phyloP scores from a whole-genome alignment of 35 echinoderm and acorn worm species.

The Stichopus chloronotus region DNA sequence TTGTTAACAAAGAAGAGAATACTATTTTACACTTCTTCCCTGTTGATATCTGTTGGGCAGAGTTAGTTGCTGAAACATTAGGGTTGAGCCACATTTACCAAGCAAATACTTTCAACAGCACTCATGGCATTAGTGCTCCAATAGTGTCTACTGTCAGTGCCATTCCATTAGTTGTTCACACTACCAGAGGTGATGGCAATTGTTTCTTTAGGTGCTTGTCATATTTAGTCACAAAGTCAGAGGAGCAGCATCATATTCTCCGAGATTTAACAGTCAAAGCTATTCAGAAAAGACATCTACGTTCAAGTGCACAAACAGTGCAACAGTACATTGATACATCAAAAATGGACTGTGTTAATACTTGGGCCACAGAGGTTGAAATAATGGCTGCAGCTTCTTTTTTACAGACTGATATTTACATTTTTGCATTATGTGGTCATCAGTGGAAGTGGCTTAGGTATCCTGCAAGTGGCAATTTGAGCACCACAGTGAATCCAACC shows the following conservation, averaged over 20 bases:
- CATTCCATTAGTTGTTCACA: background rate
- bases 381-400: conserved; percentile 47
- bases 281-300: background rate
- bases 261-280: background rate
- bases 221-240: conserved; percentile 28
- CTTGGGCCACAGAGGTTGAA: conserved; percentile 56
- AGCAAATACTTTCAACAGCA: background rate
- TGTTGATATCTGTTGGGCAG: conserved; percentile 12
- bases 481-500: background rate
- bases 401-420: conserved; percentile 37
- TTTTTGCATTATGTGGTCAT: conserved; percentile 11
- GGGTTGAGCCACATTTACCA: background rate
- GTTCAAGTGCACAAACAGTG: conserved; percentile 4
- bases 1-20: background rate
- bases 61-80: background rate
- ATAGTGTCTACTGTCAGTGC: background rate
- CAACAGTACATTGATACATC: conserved; percentile 26
- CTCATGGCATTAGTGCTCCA: background rate
- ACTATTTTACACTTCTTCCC: background rate
- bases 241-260: conserved; percentile 8
- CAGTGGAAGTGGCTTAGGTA: conserved; percentile 34
- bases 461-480: conserved; percentile 28
- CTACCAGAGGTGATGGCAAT: background rate
- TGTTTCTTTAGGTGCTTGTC: conserved; percentile 40
- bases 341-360: background rate